phyloP scores from a whole-genome alignment of 1,140 invertebrate species.

The Bemisia tabaci region DNA sequence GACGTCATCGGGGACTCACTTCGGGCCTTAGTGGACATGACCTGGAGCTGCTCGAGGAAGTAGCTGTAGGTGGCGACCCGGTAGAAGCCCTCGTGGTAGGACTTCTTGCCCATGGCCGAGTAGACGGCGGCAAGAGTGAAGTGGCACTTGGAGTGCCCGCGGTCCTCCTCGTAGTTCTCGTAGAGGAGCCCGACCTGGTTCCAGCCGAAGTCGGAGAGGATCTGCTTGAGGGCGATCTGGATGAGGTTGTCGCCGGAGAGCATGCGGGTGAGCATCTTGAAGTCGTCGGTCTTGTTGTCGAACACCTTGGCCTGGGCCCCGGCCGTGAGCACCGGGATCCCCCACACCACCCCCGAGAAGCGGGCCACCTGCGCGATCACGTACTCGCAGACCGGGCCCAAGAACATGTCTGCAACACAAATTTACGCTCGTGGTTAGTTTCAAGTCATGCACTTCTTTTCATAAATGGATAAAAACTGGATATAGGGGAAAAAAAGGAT shows the following conservation, averaged over 20 bases:
- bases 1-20: conserved; percentile 59
- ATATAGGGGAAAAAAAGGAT: too few species aligned
- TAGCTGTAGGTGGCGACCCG: conserved; percentile 34
- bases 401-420: conserved; percentile 55
- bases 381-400: conserved; percentile 85
- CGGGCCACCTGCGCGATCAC: conserved; percentile 77
- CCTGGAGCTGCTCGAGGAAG: conserved; percentile 45
- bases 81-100: conserved; percentile 47
- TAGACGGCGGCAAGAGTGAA: conserved; percentile 55
- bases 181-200: conserved; percentile 49
- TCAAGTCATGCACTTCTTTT: too few species aligned
- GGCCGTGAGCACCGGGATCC: conserved; percentile 71
- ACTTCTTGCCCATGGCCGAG: conserved; percentile 41
- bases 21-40: conserved; percentile 50
- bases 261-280: conserved; percentile 66
- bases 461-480: too few species aligned
- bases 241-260: conserved; percentile 68
- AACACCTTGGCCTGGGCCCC: conserved; percentile 72
- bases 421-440: too few species aligned
- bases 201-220: conserved; percentile 58
- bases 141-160: conserved; percentile 56
- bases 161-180: conserved; percentile 45
- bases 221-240: conserved; percentile 49
- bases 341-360: conserved; percentile 67
- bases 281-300: conserved; percentile 45